phyloP scores from a whole-genome alignment of 2,113 vertebrate species.

The Callithrix jacchus region DNA sequence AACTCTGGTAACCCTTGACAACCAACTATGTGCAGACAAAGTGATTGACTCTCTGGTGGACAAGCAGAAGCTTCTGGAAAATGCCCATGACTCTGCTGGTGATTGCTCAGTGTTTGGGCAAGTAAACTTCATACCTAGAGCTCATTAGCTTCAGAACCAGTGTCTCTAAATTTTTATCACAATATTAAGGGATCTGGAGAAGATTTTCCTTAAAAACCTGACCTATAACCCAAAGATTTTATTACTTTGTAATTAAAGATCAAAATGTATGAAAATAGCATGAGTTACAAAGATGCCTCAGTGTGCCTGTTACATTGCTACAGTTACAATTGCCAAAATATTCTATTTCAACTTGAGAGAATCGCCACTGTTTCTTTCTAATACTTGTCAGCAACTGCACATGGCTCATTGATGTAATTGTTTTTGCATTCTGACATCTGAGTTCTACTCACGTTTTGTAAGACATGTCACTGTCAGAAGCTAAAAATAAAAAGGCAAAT shows the following conservation, averaged over 20 bases:
- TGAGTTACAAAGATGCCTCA: background rate
- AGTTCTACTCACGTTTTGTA: background rate
- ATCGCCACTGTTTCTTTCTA: background rate
- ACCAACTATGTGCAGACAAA: background rate
- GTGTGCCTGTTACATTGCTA: background rate
- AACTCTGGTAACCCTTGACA: background rate
- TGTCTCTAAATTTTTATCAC: background rate
- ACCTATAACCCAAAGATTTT: background rate
- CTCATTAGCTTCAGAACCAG: background rate
- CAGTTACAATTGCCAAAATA: background rate
- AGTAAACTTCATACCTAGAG: background rate
- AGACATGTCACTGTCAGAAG: background rate
- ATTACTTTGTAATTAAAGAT: background rate
- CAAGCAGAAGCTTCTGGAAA: background rate
- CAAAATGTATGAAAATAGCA: background rate
- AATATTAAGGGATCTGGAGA: background rate
- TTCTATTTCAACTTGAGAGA: constrained; percentile 11
- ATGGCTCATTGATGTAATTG: background rate
- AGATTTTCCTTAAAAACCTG: background rate
- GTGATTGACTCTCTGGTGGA: fast-evolving
- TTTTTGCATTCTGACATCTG: background rate
- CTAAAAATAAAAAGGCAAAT: background rate
- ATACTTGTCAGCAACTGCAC: background rate
- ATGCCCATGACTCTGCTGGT: fast-evolving
- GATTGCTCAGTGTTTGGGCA: fast-evolving